phyloP scores from a whole-genome alignment of 2,113 vertebrate genomes.

The Tyto alba region DNA sequence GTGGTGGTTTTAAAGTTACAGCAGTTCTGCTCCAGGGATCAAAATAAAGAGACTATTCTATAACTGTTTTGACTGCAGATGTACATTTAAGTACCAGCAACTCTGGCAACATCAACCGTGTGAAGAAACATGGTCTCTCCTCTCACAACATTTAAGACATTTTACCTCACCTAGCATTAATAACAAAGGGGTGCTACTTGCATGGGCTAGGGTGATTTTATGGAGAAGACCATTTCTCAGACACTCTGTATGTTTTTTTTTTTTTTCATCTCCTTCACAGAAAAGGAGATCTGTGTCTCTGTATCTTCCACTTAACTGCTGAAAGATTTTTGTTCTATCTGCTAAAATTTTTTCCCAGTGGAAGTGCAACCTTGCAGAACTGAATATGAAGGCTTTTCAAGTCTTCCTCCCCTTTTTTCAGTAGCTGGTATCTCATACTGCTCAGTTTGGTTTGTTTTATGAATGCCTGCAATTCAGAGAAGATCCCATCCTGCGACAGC shows the following conservation, averaged over 20 bases:
- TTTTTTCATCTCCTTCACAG: not conserved
- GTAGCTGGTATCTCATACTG: not conserved
- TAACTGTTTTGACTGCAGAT: not conserved
- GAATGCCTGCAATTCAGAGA: not conserved
- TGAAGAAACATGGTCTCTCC: not conserved
- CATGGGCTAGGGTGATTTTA: not conserved
- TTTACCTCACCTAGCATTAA: not conserved
- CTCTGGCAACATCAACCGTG: not conserved
- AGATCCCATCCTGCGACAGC: not conserved
- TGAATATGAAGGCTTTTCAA: not conserved
- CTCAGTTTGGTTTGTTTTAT: not conserved
- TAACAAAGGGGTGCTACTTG: not conserved
- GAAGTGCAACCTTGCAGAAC: not conserved
- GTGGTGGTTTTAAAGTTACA: not conserved
- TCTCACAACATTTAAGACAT: not conserved
- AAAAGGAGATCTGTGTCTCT: not conserved
- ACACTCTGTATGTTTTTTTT: not conserved
- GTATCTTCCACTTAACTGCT: not conserved
- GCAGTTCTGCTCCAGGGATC: not conserved
- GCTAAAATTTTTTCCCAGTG: not conserved
- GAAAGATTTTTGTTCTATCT: not conserved
- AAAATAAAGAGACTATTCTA: not conserved
- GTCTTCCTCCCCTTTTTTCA: not conserved
- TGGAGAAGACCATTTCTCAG: not conserved
- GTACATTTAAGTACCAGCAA: not conserved